These are phyloP conservation scores for Apotomis turbidana DNA, from an alignment of 2,888 invertebrate genomes.

Conservation along the genomic window DNA sequence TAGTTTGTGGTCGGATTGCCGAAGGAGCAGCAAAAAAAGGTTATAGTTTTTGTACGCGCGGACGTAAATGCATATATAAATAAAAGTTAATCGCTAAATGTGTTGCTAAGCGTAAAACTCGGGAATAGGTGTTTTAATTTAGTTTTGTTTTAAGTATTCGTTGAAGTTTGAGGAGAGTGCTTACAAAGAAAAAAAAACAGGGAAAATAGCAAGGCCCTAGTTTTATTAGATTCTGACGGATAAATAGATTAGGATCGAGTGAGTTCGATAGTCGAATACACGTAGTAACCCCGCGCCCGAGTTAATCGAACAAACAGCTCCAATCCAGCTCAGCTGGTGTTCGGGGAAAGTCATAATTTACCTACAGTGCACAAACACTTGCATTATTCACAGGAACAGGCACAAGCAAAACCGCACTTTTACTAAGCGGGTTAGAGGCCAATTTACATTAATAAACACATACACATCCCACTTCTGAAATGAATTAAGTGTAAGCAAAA, in stretches of 20 bases:
- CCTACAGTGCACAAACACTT: constrained; percentile 48
- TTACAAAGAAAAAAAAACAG: too few species aligned
- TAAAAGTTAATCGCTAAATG: too few species aligned
- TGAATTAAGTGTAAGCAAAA: background rate
- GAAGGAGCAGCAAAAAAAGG: too few species aligned
- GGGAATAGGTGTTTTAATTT: too few species aligned
- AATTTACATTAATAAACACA: constrained; percentile 6
- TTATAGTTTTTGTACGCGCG: too few species aligned
- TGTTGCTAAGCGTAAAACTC: too few species aligned
- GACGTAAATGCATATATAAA: too few species aligned
- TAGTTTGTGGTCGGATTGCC: too few species aligned
- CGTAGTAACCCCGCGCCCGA: constrained; percentile 48
- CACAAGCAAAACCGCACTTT: constrained; percentile 21
- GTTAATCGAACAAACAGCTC: constrained; percentile 57
- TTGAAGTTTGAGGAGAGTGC: too few species aligned
- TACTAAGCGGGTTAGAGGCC: constrained; percentile 16
- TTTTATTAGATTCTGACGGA: too few species aligned
- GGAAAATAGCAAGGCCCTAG: too few species aligned
- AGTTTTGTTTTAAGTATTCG: too few species aligned
- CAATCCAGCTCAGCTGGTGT: constrained; percentile 56
- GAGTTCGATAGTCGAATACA: constrained; percentile 50
- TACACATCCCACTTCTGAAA: background rate
- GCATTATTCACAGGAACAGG: constrained; percentile 29
- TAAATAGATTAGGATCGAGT: constrained; percentile 39
- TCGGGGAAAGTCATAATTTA: constrained; percentile 69